Base-by-base conservation (phyloP, 2,888 invertebrate species). In the Dascillus cervinus region DNA sequence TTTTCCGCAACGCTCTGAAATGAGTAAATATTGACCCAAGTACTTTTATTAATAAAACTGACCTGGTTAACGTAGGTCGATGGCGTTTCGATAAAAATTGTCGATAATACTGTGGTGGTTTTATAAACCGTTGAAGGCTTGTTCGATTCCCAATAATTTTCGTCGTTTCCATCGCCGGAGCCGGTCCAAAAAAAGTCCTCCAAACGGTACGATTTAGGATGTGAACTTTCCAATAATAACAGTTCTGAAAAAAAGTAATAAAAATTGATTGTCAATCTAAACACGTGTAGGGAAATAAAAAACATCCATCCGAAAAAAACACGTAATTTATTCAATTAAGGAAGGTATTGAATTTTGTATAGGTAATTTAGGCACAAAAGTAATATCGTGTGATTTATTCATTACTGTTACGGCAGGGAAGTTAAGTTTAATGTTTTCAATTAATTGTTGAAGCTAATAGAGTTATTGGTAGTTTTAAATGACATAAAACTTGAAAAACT, bases 131-230 rank as follows among this genome's bases (percentile, higher is more conserved):
- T 70, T 1, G 73, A 67, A 2, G 68, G 59, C 38, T 49, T 59
- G 33, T 71, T 73, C 23, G 67, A 67, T 50, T 65, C 75, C 46
- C 70, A 69, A 52, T 65, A 74, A 29, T 54, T 50, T 30, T 51
- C 42, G 28, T 46, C 32, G 30, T 41, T 39, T 0, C 84, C 87
- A 55, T 88, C 88, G 0, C 88, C 88, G 0, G 84, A 83, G 0
- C 88, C 88, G 0, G 86, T 86, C 89, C 89, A 89, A 61, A 90
- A 83, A 64, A 89, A 90, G 60, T 89, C 88, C 52, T 88, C 87
- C 33, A 89, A 65, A 22, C 77, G 75, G 46, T 70, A 70, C 8
- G 60, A 55, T 33, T 46, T 47, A 11, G 26, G n/a, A n/a, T n/a
- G n/a, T n/a, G n/a, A n/a, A 28, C 49, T 53, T 31, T 59, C 56